phyloP scores from a whole-genome alignment of 2,113 vertebrate species.

The Asarcornis scutulata region DNA sequence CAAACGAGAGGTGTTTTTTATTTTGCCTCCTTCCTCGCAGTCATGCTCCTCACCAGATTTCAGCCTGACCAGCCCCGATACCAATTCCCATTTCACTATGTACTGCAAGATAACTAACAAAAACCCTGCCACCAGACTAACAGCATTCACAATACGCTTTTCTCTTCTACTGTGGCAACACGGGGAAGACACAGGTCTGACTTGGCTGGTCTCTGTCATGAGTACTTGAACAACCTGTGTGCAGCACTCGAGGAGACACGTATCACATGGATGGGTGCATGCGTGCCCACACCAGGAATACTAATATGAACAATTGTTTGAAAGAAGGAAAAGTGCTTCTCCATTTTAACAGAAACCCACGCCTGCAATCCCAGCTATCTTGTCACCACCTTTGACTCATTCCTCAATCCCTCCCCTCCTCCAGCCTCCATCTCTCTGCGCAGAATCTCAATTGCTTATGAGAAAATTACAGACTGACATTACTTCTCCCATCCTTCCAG shows the following conservation, averaged over 20 bases:
- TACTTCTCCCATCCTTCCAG: neutral
- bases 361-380: constrained; percentile 61
- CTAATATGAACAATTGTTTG: constrained; percentile 50
- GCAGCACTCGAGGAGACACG: constrained; percentile 2
- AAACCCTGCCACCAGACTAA: neutral
- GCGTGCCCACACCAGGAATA: constrained; percentile 50
- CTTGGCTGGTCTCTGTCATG: neutral
- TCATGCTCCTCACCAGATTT: neutral
- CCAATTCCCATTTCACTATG: neutral
- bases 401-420: constrained; percentile 44
- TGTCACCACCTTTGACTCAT: constrained; percentile 67
- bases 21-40: neutral
- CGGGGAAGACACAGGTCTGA: neutral
- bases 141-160: neutral
- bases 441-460: neutral
- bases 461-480: constrained; percentile 22
- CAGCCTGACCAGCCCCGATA: neutral
- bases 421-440: neutral
- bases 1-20: neutral
- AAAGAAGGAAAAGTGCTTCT: constrained; percentile 58
- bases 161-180: neutral
- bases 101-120: neutral
- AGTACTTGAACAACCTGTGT: neutral
- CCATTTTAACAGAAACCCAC: constrained; percentile 62
- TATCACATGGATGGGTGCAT: constrained; percentile 29